phyloP scores from a whole-genome alignment of 2,797 vertebrate species.

The Chiroxiphia lanceolata region DNA sequence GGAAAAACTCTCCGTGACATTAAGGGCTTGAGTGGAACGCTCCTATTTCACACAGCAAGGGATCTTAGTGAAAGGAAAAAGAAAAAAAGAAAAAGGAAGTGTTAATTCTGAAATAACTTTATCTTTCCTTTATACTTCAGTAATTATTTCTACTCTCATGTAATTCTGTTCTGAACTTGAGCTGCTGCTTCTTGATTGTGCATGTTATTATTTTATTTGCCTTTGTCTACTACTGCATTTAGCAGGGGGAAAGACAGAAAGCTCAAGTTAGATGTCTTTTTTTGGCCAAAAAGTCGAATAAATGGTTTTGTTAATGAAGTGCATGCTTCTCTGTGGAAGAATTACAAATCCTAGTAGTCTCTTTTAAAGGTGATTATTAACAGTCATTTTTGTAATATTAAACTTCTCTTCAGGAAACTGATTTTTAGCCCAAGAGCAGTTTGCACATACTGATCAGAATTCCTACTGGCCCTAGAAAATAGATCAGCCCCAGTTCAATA shows the following conservation, averaged over 20 bases:
- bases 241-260: background rate
- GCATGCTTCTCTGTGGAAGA: background rate
- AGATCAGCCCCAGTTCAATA: background rate
- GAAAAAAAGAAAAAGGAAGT: background rate
- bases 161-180: constrained; percentile 31
- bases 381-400: background rate
- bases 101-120: background rate
- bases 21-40: background rate
- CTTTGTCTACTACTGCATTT: background rate
- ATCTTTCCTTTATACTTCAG: background rate
- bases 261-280: background rate
- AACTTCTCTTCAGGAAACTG: background rate
- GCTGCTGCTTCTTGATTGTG: constrained; percentile 16
- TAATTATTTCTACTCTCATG: constrained; percentile 15
- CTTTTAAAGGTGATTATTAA: constrained; percentile 6
- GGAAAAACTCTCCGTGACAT: background rate
- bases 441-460: background rate
- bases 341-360: constrained; percentile 21
- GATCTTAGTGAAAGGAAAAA: background rate
- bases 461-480: constrained; percentile 14
- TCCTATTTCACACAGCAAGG: background rate
- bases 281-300: background rate
- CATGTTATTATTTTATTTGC: constrained; percentile 9
- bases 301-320: constrained; percentile 30
- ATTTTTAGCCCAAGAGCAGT: background rate